These are phyloP conservation scores for Scelioninae gen. 1 DNA, from an alignment of 2,888 invertebrate species.

Conservation along the genomic window DNA sequence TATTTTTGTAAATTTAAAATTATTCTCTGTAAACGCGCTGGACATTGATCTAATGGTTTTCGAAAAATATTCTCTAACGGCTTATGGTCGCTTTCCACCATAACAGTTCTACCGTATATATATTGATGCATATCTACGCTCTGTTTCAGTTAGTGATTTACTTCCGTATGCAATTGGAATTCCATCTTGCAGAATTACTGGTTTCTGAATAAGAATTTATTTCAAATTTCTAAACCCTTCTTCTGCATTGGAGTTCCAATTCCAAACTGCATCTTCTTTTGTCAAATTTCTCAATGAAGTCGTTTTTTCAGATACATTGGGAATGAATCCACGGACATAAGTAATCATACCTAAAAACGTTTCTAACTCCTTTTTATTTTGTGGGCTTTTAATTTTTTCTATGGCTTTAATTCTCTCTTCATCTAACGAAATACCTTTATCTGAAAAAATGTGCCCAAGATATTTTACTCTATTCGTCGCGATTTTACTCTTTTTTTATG, in stretches of 20 bases:
- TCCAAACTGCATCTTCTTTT: constrained; percentile 41
- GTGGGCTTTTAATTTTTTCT: constrained; percentile 46
- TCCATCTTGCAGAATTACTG: constrained; percentile 77
- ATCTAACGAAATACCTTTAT: constrained; percentile 58
- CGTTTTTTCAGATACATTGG: constrained; percentile 45
- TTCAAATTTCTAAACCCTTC: constrained; percentile 51
- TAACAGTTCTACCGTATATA: constrained; percentile 74
- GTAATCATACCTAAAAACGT: constrained; percentile 2
- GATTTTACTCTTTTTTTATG: constrained; percentile 41
- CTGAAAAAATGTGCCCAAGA: constrained; percentile 61
- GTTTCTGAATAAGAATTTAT: constrained; percentile 64
- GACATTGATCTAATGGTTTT: constrained; percentile 65
- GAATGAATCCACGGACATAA: constrained; percentile 35
- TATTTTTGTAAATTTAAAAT: constrained; percentile 56
- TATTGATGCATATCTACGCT: constrained; percentile 77
- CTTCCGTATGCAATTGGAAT: constrained; percentile 79
- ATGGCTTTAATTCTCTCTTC: constrained; percentile 68
- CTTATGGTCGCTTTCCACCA: constrained; percentile 75
- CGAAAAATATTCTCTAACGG: constrained; percentile 76
- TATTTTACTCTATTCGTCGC: constrained; percentile 45
- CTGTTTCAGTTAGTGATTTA: constrained; percentile 73
- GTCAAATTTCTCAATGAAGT: constrained; percentile 38
- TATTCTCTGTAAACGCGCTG: constrained; percentile 59
- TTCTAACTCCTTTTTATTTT: constrained; percentile 53
- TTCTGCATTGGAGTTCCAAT: constrained; percentile 54